A percentile compares a stretch with the other conserved stretches of the same genome.
Conservation (phyloP, 2,888 invertebrate species). For the Ophion ventricosus region DNA sequence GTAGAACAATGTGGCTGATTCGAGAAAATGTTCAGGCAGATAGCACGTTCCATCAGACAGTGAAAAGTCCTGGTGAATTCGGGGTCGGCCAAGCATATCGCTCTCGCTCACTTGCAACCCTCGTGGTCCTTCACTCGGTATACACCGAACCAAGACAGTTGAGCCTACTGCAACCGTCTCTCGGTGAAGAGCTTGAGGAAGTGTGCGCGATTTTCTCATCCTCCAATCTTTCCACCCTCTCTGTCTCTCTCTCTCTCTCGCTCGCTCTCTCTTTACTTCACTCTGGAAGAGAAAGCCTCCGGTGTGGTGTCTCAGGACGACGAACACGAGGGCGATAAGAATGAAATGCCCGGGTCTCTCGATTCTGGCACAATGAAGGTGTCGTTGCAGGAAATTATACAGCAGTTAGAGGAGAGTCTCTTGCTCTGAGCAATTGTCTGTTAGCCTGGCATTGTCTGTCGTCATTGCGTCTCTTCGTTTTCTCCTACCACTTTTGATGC, state of each 20-base stretch:
- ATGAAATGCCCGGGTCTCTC: slow-evolving; percentile 77
- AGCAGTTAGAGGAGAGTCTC: slow-evolving; percentile 82
- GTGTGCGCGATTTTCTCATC: slow-evolving; percentile 16
- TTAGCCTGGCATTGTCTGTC: slow-evolving; percentile 78
- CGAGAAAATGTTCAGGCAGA: not conserved
- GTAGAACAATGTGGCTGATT: slow-evolving; percentile 39
- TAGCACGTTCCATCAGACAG: not conserved
- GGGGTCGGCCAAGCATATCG: slow-evolving; percentile 51
- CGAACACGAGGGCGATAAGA: slow-evolving; percentile 77
- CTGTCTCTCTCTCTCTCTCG: too few species aligned
- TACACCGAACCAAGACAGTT: slow-evolving; percentile 27
- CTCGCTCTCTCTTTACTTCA: slow-evolving; percentile 44
- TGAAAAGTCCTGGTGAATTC: slow-evolving; percentile 37
- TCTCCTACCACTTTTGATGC: slow-evolving; percentile 60
- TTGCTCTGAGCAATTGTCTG: slow-evolving; percentile 82
- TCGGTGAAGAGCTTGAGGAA: slow-evolving; percentile 11
- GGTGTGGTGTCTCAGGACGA: slow-evolving; percentile 29
- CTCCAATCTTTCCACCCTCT: slow-evolving; percentile 58
- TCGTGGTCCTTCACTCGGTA: slow-evolving; percentile 48
- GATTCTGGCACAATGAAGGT: slow-evolving; percentile 81
- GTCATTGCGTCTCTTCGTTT: slow-evolving; percentile 67
- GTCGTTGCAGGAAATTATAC: slow-evolving; percentile 84
- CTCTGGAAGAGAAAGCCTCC: slow-evolving; percentile 18
- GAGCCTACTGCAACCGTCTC: slow-evolving; percentile 49
- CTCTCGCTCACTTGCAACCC: slow-evolving; percentile 61